phyloP scores from a whole-genome alignment of 2,113 vertebrate genomes.

The Neogobius melanostomus region DNA sequence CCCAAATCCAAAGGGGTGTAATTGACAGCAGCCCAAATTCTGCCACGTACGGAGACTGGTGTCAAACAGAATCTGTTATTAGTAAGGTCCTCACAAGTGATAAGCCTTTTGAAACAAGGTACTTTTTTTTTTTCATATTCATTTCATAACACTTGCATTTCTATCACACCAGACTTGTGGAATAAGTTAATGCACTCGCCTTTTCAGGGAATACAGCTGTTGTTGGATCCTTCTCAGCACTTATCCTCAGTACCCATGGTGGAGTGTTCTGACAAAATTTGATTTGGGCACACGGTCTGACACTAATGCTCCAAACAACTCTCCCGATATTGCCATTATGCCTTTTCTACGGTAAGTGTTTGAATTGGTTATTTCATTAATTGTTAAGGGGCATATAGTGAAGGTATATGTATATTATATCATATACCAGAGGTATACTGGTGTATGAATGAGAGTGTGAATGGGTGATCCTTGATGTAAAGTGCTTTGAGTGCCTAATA shows the following conservation, averaged over 20 bases:
- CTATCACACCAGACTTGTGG: not conserved
- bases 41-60: conserved; percentile 24
- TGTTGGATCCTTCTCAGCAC: conserved; percentile 45
- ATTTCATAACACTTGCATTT: not conserved
- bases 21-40: conserved; percentile 40
- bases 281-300: conserved; percentile 75
- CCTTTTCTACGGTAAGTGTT: conserved; percentile 64
- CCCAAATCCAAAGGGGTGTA: rapidly evolving
- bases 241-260: rapidly evolving
- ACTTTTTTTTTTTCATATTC: not conserved
- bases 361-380: not conserved
- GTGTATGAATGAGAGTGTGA: too few species aligned
- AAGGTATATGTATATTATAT: too few species aligned
- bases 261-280: conserved; percentile 47
- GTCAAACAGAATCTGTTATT: conserved; percentile 56
- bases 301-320: conserved; percentile 63
- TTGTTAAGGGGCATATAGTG: too few species aligned
- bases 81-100: conserved; percentile 39
- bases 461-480: too few species aligned
- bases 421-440: too few species aligned
- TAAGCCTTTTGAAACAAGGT: conserved; percentile 62
- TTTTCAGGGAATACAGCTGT: conserved; percentile 35
- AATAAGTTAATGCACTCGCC: not conserved
- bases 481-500: too few species aligned
- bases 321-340: conserved; percentile 59